These are phyloP conservation scores for Odontomyia ornata DNA, from an alignment of 2,888 invertebrate genomes.

Conservation along the genomic window DNA sequence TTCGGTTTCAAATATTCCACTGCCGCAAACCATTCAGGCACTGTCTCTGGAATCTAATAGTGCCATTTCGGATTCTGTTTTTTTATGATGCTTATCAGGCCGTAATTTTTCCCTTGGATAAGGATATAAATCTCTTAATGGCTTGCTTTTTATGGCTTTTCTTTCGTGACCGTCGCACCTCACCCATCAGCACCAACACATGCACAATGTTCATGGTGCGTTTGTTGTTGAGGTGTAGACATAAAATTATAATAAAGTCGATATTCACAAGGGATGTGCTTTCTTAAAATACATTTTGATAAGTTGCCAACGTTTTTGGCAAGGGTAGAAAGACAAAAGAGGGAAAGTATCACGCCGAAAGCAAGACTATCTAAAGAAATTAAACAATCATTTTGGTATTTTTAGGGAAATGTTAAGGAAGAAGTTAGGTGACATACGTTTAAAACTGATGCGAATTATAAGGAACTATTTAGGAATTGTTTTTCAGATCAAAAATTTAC, in stretches of 20 bases:
- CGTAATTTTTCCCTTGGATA: constrained; percentile 41
- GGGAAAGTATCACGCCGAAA: background rate
- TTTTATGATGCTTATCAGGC: constrained; percentile 44
- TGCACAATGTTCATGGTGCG: background rate
- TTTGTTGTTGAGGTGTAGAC: constrained; percentile 26
- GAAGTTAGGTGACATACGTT: background rate
- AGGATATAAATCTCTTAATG: constrained; percentile 43
- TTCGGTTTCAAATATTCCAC: constrained; percentile 11
- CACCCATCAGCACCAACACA: background rate
- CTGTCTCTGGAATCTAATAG: constrained; percentile 18
- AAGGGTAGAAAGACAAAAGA: background rate
- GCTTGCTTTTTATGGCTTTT: constrained; percentile 42
- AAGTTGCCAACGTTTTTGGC: constrained; percentile 27
- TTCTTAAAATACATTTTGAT: constrained; percentile 27
- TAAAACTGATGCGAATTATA: no score
- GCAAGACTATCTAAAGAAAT: background rate
- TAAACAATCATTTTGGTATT: constrained; percentile 26
- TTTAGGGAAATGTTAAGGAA: constrained; percentile 7
- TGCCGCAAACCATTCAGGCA: background rate
- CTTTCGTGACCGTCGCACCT: constrained; percentile 38
- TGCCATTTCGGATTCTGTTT: constrained; percentile 37
- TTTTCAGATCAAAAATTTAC: no score
- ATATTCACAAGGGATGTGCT: constrained; percentile 36
- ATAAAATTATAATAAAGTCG: constrained; percentile 43
- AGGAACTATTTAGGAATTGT: no score